Conservation (phyloP, 2,888 invertebrate genomes). For the Helicoverpa assulta region DNA sequence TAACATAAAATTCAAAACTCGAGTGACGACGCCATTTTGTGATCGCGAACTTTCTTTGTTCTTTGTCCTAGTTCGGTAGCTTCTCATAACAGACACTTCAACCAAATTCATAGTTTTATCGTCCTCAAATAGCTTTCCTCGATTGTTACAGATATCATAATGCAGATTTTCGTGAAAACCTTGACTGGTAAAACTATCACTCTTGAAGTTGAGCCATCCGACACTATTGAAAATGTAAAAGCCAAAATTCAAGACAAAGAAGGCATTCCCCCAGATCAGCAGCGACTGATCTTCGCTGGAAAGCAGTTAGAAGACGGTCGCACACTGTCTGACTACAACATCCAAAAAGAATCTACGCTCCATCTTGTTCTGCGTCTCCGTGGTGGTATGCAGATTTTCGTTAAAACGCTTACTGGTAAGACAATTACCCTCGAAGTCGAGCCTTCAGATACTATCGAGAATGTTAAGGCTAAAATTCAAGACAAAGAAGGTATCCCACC, state of each 20-base stretch:
- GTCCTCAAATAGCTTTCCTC: slow-evolving; percentile 56
- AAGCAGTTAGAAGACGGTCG: slow-evolving; percentile 68
- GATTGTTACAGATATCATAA: slow-evolving; percentile 78
- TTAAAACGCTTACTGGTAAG: slow-evolving; percentile 96
- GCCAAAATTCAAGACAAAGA: slow-evolving; percentile 67
- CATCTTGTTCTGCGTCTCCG: slow-evolving; percentile 66
- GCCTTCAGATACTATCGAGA: slow-evolving; percentile 80
- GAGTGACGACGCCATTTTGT: slow-evolving; percentile 84
- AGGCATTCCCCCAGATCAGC: slow-evolving; percentile 69
- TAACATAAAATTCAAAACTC: not conserved
- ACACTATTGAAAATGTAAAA: slow-evolving; percentile 68
- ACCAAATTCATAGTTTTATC: slow-evolving; percentile 70
- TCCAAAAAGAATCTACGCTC: slow-evolving; percentile 67
- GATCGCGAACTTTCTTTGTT: slow-evolving; percentile 83
- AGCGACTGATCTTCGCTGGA: slow-evolving; percentile 66
- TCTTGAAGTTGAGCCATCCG: slow-evolving; percentile 68
- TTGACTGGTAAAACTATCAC: slow-evolving; percentile 74
- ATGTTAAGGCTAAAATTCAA: slow-evolving; percentile 82
- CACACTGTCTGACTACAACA: slow-evolving; percentile 66
- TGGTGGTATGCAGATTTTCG: slow-evolving; percentile 95
- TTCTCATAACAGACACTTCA: slow-evolving; percentile 35
- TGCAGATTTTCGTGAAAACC: slow-evolving; percentile 82
- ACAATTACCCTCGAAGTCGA: slow-evolving; percentile 79
- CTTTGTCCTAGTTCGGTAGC: slow-evolving; percentile 66
- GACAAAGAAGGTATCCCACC: slow-evolving; percentile 83